phyloP scores from a whole-genome alignment of 2,113 vertebrate genomes.

The Furnarius figulus region DNA sequence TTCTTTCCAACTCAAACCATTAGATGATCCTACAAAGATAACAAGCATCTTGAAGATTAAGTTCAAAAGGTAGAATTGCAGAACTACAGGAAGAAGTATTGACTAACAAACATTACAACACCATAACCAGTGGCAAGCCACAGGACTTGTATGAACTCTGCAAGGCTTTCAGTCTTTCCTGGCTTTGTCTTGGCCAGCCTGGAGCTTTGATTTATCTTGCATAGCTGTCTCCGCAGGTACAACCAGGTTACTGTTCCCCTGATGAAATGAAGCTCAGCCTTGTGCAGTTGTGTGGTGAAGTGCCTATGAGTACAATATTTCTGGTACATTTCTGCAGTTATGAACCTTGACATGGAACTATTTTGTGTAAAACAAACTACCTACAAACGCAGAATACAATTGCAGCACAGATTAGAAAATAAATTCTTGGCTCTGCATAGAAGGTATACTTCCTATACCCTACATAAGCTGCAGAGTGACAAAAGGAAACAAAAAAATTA shows the following conservation, averaged over 20 bases:
- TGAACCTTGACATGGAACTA: not conserved
- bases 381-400: not conserved
- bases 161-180: not conserved
- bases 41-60: not conserved
- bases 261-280: not conserved
- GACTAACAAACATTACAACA: not conserved
- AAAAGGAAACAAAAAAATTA: not conserved
- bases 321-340: not conserved
- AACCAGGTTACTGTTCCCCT: not conserved
- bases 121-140: not conserved
- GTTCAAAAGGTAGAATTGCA: not conserved
- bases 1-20: not conserved
- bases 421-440: not conserved
- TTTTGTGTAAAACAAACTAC: not conserved
- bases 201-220: not conserved
- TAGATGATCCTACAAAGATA: not conserved
- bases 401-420: not conserved
- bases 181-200: not conserved
- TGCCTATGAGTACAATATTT: not conserved
- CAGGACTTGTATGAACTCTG: not conserved
- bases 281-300: not conserved
- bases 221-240: not conserved
- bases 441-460: not conserved
- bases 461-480: not conserved
- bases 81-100: not conserved